Base-by-base conservation (phyloP, 1,140 invertebrate genomes). In the Drosophila parvula region DNA sequence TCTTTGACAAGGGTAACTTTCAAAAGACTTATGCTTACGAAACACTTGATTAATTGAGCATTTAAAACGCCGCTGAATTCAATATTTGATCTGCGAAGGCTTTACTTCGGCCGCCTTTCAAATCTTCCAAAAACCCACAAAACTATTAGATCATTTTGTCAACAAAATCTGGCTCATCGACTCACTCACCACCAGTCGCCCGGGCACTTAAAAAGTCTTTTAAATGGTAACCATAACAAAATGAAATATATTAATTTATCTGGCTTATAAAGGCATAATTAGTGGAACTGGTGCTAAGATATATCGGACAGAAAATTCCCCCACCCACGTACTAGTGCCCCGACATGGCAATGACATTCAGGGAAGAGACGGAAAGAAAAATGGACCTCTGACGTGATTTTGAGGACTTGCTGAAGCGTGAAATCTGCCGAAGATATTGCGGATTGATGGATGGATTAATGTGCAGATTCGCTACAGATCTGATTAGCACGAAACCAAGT, bases 221-320 rank as follows among this genome's bases (percentile, higher is more conserved):
- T 63, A 64, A 78, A 70, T 62, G 63, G 74, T 28, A 63, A 74
- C 59, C 70, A 69, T 50, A 77, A 77, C 71, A 75, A 75, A 75
- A 57, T 75, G 51, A 75, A 75, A 65, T 75, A 75, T 75, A 63
- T 74, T 62, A 47, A 74, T 74, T 44, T 74, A 58, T 43, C 40
- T 60, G 74, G 44, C 74, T 78, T 70, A 78, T 77, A 78, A 78
- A 58, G 84, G 57, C 77, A 88, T 79, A 89, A 88, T 88, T 88
- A 83, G 82, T 74, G 50, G 63, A 48, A 64, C 62, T 65, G 38
- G 57, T 69, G 61, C 44, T 40, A 27, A 50, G 51, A 59, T 16
- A 70, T 70, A 10, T 47, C n/a, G n/a, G 41, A 22, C 65, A 18
- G 34, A 73, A 71, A 59, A 45, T 38, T 48, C 32, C 69, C 69